phyloP scores from a whole-genome alignment of 1,140 invertebrate species.

The Bombyx mori region DNA sequence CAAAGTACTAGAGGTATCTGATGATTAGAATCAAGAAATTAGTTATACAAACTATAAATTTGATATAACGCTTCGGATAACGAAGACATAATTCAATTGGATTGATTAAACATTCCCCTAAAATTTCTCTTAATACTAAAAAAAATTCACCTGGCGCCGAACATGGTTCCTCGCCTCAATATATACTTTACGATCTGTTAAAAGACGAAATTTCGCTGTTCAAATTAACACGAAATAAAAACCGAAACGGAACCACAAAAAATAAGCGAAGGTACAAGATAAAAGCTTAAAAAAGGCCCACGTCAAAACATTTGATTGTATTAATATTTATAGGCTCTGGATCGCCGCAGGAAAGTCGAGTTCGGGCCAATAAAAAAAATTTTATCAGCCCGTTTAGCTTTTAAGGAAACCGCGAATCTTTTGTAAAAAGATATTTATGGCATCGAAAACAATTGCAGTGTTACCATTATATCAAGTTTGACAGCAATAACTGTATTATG shows the following conservation, averaged over 20 bases:
- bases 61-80: too few species aligned
- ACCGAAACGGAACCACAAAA: slow-evolving; percentile 58
- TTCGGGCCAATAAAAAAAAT: slow-evolving; percentile 55
- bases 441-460: slow-evolving; percentile 62
- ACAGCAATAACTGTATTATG: slow-evolving; percentile 63
- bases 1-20: too few species aligned
- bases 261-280: slow-evolving; percentile 65
- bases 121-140: slow-evolving; percentile 12
- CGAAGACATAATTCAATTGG: slow-evolving; percentile 4
- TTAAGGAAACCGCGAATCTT: slow-evolving; percentile 68
- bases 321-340: slow-evolving; percentile 67
- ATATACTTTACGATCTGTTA: slow-evolving; percentile 72
- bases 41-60: too few species aligned
- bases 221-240: slow-evolving; percentile 74
- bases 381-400: slow-evolving; percentile 65
- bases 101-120: slow-evolving; percentile 12
- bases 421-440: slow-evolving; percentile 66
- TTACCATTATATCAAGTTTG: slow-evolving; percentile 65
- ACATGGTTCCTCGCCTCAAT: slow-evolving; percentile 24
- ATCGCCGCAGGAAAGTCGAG: slow-evolving; percentile 58
- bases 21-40: too few species aligned
- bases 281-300: slow-evolving; percentile 67
- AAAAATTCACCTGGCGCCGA: slow-evolving; percentile 53
- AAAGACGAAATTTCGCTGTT: slow-evolving; percentile 69
- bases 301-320: slow-evolving; percentile 72